A percentile compares a stretch with the other conserved stretches of the same genome.
Conservation (phyloP, 2,888 invertebrate species). For the Hemistola chrysoprasaria region DNA sequence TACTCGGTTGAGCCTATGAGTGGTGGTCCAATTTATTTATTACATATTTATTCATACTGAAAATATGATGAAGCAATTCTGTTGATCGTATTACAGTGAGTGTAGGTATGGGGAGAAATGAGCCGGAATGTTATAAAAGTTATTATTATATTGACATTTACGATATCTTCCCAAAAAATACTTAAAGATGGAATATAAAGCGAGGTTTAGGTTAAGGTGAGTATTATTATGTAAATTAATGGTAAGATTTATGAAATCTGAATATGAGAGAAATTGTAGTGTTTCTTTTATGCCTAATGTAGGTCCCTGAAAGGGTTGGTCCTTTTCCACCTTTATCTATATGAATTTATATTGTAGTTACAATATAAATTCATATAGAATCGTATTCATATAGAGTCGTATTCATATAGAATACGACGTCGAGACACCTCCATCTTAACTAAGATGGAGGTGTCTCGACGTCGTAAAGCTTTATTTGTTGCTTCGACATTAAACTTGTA, state of each 20-base stretch:
- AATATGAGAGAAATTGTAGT: too few species aligned
- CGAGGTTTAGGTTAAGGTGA: background rate
- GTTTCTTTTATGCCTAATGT: too few species aligned
- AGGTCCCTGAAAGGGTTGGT: too few species aligned
- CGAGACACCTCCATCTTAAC: too few species aligned
- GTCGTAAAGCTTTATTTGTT: constrained; percentile 28
- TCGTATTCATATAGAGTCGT: too few species aligned
- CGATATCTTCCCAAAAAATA: too few species aligned
- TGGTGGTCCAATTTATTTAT: constrained; percentile 43
- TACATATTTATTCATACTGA: constrained; percentile 35
- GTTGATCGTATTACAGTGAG: constrained; percentile 29
- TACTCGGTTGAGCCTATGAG: constrained; percentile 43
- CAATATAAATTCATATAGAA: too few species aligned
- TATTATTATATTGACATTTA: constrained; percentile 13
- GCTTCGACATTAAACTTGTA: constrained; percentile 9
- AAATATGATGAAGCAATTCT: constrained; percentile 32
- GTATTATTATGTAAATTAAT: background rate
- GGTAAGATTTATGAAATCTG: too few species aligned
- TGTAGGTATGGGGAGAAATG: constrained; percentile 21
- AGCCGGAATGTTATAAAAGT: constrained; percentile 17
- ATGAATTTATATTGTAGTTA: too few species aligned
- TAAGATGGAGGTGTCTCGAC: constrained; percentile 31
- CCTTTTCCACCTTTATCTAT: too few species aligned
- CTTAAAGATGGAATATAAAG: background rate
- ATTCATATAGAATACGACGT: too few species aligned